Evolutionary conservation across 2,888 invertebrate genomes (phyloP).

Genomic region (Volucella inflata): DNA sequence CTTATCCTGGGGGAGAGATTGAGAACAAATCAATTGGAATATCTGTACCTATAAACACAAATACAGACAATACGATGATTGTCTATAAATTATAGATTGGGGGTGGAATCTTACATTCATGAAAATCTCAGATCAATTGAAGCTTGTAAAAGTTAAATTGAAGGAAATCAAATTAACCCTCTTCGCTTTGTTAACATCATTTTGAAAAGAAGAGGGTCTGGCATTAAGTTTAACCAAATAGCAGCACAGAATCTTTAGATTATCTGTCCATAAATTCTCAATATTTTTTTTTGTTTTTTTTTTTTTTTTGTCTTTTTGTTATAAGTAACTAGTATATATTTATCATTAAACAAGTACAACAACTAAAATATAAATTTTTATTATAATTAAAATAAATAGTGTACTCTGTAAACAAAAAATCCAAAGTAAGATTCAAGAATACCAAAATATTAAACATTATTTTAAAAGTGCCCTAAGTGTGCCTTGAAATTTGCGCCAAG

Average conservation of each 20-base stretch:
- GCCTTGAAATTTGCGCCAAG: too few species aligned
- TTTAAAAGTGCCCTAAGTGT: too few species aligned
- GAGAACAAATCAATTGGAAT: conserved; percentile 69
- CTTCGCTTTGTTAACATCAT: conserved; percentile 79
- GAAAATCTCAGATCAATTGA: conserved; percentile 78
- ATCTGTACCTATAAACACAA: conserved; percentile 67
- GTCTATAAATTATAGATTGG: conserved; percentile 68
- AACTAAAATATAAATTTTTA: too few species aligned
- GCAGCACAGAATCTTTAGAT: neutral
- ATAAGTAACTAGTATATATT: too few species aligned
- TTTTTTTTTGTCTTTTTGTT: too few species aligned
- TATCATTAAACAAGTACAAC: too few species aligned
- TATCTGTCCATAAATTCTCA: neutral
- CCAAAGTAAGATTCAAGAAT: too few species aligned
- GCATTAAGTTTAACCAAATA: conserved; percentile 39
- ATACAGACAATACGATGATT: conserved; percentile 54
- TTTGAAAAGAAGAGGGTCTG: conserved; percentile 28
- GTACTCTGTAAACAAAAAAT: too few species aligned
- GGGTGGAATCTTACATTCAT: conserved; percentile 58
- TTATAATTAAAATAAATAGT: too few species aligned
- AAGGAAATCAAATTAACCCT: conserved; percentile 83
- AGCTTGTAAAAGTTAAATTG: conserved; percentile 84
- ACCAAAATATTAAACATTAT: too few species aligned
- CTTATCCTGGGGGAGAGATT: conserved; percentile 50
- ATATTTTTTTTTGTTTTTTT: too few species aligned